Base-by-base conservation (phyloP, 2,113 vertebrate genomes). In the Sinosuthora webbiana region DNA sequence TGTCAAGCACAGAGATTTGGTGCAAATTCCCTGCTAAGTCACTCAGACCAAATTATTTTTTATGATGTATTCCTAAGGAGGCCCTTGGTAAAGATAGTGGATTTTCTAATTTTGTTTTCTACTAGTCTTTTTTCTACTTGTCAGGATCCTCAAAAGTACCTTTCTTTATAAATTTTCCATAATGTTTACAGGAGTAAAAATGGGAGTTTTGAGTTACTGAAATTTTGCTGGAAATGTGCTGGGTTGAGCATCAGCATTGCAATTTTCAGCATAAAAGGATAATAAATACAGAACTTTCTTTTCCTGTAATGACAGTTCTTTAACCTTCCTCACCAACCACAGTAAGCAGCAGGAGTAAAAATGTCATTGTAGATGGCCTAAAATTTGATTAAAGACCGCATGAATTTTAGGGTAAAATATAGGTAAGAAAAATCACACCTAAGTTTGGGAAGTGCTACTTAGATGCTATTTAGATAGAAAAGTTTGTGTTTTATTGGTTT, bases 31-130 rank as follows among this genome's bases (percentile, higher is more conserved):
- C 52, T 37, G 45, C 28, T 86, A 92, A 64, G 37, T n/a, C 44
- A 81, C 62, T 80, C 55, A 78, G 28, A 80, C 25, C 17, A 28
- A 91, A 92, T 92, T 55, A 56, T 44, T 92, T 95, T 94, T 94
- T 63, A 62, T 71, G 45, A 75, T 71, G 10, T 23, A 52, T 52
- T 69, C 16, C 41, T 76, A 87, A 90, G 76, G 52, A 94, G 6
- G 4, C 4, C 23, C 53, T 57, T 59, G 39, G 11, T 92, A 81
- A 92, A 94, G 31, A n/a, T 21, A 42, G 6, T 42, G 11, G 22
- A 68, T 96, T 95, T 42, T 27, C 59, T 85, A 52, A 89, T 56
- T 93, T 91, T 88, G 15, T 76, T 95, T 96, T 83, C 76, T 79
- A 57, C 8, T 64, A 77, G 6, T 12, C 81, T 68, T 68, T 11